phyloP scores from a whole-genome alignment of 2,113 vertebrate genomes.

The Erinaceus europaeus region DNA sequence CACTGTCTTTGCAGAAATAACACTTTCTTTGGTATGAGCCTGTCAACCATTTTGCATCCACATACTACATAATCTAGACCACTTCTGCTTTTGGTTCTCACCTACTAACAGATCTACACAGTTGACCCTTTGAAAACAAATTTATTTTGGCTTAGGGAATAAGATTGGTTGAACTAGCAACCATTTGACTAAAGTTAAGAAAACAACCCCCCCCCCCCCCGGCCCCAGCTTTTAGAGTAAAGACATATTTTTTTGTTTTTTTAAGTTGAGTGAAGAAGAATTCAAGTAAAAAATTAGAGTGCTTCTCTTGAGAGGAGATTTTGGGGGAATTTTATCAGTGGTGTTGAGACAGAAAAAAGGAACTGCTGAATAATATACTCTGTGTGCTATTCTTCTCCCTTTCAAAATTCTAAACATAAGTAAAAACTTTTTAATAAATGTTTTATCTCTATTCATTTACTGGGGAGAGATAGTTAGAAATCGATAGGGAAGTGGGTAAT shows the following conservation, averaged over 20 bases:
- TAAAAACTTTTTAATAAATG: background rate
- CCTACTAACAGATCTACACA: background rate
- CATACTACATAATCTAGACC: background rate
- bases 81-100: background rate
- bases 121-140: conserved; percentile 19
- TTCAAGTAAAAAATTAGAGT: background rate
- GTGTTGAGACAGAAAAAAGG: conserved; percentile 5
- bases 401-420: conserved; percentile 29
- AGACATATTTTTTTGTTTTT: conserved; percentile 5
- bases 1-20: conserved; percentile 8
- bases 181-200: background rate
- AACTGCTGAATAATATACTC: conserved; percentile 9
- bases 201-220: background rate
- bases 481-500: no score
- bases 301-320: conserved; percentile 25
- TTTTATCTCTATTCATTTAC: no score
- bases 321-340: background rate
- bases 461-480: no score
- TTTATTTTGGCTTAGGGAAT: background rate
- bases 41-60: background rate
- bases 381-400: conserved; percentile 17
- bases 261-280: conserved; percentile 18
- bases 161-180: conserved; percentile 3
- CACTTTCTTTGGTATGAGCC: background rate
- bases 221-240: background rate